Evolutionary conservation across 2,797 vertebrate species (phyloP), one percentile per base, ranked within the genome.

Genomic region (Pitangus sulphuratus): DNA sequence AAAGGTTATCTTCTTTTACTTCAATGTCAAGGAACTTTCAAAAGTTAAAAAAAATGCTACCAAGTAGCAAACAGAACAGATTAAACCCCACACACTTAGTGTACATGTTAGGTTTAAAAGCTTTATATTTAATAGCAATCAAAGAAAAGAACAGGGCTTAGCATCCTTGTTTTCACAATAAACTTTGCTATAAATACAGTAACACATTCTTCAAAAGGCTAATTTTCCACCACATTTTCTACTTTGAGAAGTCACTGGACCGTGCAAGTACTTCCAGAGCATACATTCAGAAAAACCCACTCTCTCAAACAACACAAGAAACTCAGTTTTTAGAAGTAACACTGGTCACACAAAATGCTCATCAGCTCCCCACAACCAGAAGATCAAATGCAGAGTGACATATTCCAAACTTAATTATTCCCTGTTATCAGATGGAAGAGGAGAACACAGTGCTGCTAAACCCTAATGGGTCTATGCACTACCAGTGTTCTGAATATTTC

Each of bases 241-340:
- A 22, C 51, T 51, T 80, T 82, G 21, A 16, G 47, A 88, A 76
- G 25, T 65, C 30, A 72, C 7, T 25, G 7, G 9, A 40, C 16
- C 22, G 39, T 33, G 60, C 20, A 72, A 76, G 18, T 78, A 45
- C 37, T 92, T 65, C 13, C 25, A 25, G 21, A 75, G 16, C 2
- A 6, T 25, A 24, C 28, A 58, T 21, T 68, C 12, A 37, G 68
- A 18, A 30, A 60, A 30, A 18, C 5, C 50, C 14, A 9, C 3
- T 6, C 17, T 45, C n/a, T 69, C 51, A 33, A 83, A 80, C 0
- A 0, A 65, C 0, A 0, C 11, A 69, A 53, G 35, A 84, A 78
- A 44, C 6, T 56, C 30, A 12, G 6, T 25, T 86, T 83, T 77
- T 37, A 35, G 18, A 84, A 86, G 24, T 53, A 84, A 84, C 24